Conservation (phyloP, 2,888 invertebrate species). For the Eurytoma adleriae region DNA sequence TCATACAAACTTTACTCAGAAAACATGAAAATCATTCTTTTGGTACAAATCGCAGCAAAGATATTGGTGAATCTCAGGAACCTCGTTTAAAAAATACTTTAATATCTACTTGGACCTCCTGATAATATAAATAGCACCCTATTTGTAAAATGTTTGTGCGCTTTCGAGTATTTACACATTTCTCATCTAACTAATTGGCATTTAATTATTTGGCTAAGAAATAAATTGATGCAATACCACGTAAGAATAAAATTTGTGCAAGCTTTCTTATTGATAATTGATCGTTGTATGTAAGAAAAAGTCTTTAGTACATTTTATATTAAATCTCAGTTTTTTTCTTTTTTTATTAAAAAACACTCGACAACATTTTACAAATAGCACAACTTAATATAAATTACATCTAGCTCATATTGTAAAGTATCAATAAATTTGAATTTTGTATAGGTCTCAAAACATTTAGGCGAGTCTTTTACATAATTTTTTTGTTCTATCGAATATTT, state of each 20-base stretch:
- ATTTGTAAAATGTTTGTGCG: constrained; percentile 61
- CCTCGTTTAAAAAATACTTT: constrained; percentile 61
- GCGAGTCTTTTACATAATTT: constrained; percentile 52
- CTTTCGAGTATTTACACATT: constrained; percentile 52
- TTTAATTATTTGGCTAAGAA: constrained; percentile 49
- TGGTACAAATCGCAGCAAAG: constrained; percentile 58
- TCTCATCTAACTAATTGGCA: constrained; percentile 49
- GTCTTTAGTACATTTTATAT: constrained; percentile 57
- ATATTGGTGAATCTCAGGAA: constrained; percentile 62
- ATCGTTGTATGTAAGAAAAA: constrained; percentile 53
- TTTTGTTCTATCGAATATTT: constrained; percentile 59
- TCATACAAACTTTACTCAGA: constrained; percentile 29
- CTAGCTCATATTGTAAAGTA: constrained; percentile 54
- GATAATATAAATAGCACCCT: constrained; percentile 60
- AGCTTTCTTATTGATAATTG: constrained; percentile 48
- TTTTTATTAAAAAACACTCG: constrained; percentile 62
- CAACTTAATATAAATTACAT: constrained; percentile 61
- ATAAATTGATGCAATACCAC: constrained; percentile 47
- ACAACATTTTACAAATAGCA: constrained; percentile 67
- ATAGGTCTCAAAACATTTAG: constrained; percentile 54
- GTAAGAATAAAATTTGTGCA: constrained; percentile 56
- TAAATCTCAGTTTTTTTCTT: constrained; percentile 55
- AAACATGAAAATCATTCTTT: constrained; percentile 53
- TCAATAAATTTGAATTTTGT: constrained; percentile 55
- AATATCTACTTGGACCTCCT: constrained; percentile 61